These are phyloP conservation scores for Dasyornis broadbenti DNA, from an alignment of 2,113 vertebrate species.

Conservation along the genomic window DNA sequence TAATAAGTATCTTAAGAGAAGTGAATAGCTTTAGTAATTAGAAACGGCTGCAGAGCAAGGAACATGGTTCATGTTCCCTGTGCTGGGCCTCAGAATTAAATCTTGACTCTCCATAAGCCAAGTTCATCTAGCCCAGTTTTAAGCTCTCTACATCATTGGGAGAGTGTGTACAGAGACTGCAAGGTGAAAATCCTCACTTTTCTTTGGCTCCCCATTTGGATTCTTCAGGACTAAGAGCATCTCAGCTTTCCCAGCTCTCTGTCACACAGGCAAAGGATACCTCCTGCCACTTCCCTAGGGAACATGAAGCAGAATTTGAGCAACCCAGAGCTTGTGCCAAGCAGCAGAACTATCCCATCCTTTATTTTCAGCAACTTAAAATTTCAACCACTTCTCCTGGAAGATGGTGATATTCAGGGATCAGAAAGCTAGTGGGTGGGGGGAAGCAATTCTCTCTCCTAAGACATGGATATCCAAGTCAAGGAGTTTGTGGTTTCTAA, in stretches of 20 bases:
- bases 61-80: fast-evolving
- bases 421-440: neutral
- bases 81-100: neutral
- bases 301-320: neutral
- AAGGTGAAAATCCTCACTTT: neutral
- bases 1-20: neutral
- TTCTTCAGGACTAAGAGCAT: neutral
- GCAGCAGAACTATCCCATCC: neutral
- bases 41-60: neutral
- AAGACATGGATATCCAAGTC: neutral
- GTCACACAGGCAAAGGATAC: neutral
- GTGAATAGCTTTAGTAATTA: neutral
- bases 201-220: neutral
- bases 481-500: neutral
- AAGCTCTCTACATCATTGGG: neutral
- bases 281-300: neutral
- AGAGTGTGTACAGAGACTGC: neutral
- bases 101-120: neutral
- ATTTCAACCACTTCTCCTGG: neutral
- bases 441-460: neutral
- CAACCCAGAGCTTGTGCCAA: neutral
- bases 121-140: neutral
- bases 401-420: neutral
- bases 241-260: neutral
- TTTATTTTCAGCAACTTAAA: neutral